Evolutionary conservation across 2,888 invertebrate species (phyloP).

Genomic region (Trachelus tabidus): DNA sequence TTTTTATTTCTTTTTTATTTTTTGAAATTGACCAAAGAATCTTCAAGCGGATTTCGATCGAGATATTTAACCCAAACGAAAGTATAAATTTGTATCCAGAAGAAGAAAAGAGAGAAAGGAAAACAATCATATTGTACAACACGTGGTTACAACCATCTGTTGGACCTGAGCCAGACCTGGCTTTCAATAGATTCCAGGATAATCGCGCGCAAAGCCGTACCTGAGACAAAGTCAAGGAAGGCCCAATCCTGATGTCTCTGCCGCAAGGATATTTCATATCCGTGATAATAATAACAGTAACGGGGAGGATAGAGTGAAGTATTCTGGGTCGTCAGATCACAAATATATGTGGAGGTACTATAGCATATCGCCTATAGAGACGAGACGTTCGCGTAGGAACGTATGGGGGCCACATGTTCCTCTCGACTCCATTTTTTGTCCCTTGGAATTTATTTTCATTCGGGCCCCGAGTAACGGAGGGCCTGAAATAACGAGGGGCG

Average conservation of each 20-base stretch:
- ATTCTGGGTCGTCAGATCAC: background rate
- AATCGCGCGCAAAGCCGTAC: background rate
- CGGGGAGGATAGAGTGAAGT: background rate
- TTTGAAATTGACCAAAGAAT: background rate
- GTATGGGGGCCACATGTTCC: background rate
- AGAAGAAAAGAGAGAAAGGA: slow-evolving; percentile 22
- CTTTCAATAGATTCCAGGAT: slow-evolving; percentile 26
- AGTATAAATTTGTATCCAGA: background rate
- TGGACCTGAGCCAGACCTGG: slow-evolving; percentile 53
- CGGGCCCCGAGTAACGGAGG: background rate
- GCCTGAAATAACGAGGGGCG: background rate
- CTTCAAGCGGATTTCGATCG: background rate
- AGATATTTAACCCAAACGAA: background rate
- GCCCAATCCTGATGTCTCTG: background rate
- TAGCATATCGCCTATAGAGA: background rate
- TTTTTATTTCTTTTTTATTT: background rate
- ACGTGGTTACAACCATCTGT: slow-evolving; percentile 60
- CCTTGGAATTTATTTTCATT: background rate
- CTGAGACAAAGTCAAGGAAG: background rate
- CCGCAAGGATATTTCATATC: background rate
- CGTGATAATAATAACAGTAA: background rate
- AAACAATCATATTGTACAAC: slow-evolving; percentile 51
- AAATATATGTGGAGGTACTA: background rate
- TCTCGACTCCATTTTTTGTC: background rate
- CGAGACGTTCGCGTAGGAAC: background rate